A percentile compares a stretch with the other conserved stretches of the same genome.
These are phyloP conservation scores for Alectoris magna DNA, from an alignment of 2,797 vertebrate species.

Conservation along the genomic window DNA sequence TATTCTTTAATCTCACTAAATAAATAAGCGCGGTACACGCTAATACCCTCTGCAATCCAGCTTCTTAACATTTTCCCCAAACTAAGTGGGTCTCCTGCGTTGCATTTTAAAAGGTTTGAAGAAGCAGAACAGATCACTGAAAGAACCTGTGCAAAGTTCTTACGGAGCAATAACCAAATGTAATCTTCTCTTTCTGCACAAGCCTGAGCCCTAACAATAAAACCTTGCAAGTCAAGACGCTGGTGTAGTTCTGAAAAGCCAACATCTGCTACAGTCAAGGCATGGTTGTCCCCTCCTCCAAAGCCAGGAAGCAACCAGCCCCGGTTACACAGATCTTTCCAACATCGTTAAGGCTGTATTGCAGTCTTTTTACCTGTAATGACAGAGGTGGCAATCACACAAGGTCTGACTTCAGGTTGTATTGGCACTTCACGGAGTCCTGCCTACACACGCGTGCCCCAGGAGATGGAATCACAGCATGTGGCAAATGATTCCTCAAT, in stretches of 20 bases:
- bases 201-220: background rate
- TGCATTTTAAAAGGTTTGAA: background rate
- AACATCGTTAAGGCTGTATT: too few relatives aligned
- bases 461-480: background rate
- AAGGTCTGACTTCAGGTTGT: background rate
- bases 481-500: background rate
- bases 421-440: background rate
- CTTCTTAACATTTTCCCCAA: background rate
- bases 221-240: background rate
- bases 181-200: background rate
- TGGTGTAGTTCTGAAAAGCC: background rate
- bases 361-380: background rate
- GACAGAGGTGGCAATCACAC: too few relatives aligned
- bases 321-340: background rate
- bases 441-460: background rate
- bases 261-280: background rate
- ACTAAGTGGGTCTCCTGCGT: background rate
- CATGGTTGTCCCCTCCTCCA: too few relatives aligned
- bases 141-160: conserved; percentile 20
- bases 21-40: conserved; percentile 36
- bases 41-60: background rate
- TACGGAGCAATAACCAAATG: background rate
- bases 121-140: background rate
- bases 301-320: background rate
- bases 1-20: conserved; percentile 69